A percentile compares a stretch with the other conserved stretches of the same genome.
Evolutionary conservation across 2,797 vertebrate species (phyloP).

Genomic region (Momotus momota): DNA sequence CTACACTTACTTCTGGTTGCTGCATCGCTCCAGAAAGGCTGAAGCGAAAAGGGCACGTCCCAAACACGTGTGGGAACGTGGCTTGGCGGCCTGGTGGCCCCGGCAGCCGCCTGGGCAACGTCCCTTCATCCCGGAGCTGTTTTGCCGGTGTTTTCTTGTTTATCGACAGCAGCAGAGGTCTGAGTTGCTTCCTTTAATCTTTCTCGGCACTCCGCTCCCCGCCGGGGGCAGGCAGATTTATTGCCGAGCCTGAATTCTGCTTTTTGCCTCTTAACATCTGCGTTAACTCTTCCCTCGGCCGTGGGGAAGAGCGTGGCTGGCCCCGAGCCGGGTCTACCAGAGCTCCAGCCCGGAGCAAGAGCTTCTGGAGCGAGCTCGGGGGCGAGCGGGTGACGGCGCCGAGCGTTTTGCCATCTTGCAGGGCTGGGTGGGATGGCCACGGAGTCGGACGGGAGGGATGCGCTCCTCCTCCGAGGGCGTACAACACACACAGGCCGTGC

Average conservation of each 20-base stretch:
- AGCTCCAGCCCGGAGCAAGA: background rate
- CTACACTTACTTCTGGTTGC: background rate
- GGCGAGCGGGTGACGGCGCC: background rate
- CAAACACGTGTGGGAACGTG: fast-evolving
- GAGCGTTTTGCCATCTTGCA: background rate
- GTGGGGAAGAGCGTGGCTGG: background rate
- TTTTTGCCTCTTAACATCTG: background rate
- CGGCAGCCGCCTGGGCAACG: fast-evolving
- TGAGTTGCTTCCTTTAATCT: background rate
- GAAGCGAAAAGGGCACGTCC: background rate
- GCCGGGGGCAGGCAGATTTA: background rate
- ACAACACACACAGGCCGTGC: fast-evolving
- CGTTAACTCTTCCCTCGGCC: background rate
- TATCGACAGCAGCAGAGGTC: background rate
- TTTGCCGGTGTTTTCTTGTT: background rate
- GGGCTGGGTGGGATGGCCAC: fast-evolving
- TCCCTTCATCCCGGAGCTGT: background rate
- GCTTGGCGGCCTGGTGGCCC: background rate
- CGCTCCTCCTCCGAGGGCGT: background rate
- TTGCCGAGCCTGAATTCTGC: background rate
- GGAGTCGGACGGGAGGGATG: background rate
- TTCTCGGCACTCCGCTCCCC: background rate
- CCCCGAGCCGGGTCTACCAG: fast-evolving
- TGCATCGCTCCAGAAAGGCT: background rate
- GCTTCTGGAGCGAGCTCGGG: background rate